phyloP scores from a whole-genome alignment of 2,113 vertebrate species.

The Rhodinocichla rosea region DNA sequence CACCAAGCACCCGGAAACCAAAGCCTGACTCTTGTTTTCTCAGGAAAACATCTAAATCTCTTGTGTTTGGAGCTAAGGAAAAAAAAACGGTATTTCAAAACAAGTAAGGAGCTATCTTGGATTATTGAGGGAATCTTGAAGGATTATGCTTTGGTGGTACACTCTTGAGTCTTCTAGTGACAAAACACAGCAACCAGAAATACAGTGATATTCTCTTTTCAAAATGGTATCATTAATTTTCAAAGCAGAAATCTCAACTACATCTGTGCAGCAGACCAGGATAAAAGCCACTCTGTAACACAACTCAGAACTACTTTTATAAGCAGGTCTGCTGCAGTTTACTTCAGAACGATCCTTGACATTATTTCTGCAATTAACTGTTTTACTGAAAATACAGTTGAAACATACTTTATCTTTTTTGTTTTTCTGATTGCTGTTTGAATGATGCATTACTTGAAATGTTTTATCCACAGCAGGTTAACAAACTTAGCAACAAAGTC shows the following conservation, averaged over 20 bases:
- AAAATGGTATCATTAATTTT: not conserved
- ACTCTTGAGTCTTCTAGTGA: not conserved
- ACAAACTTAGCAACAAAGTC: not conserved
- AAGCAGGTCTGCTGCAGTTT: not conserved
- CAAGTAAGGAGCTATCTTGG: not conserved
- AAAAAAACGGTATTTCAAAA: not conserved
- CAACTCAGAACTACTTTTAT: not conserved
- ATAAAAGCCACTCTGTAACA: not conserved
- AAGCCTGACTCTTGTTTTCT: conserved; percentile 96
- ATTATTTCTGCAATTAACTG: not conserved
- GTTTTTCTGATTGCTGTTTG: not conserved
- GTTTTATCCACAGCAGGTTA: not conserved
- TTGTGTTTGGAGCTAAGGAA: conserved; percentile 87
- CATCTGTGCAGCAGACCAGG: not conserved
- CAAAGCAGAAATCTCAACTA: not conserved
- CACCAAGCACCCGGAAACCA: conserved; percentile 95
- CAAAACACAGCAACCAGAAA: not conserved
- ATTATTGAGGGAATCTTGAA: not conserved
- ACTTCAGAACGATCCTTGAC: not conserved
- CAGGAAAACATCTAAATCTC: conserved; percentile 93
- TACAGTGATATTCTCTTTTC: not conserved
- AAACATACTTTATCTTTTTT: not conserved
- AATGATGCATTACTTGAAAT: not conserved
- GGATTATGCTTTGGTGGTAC: not conserved
- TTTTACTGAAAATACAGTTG: not conserved